These are phyloP conservation scores for Lamellibrachia columna DNA, from an alignment of 2,888 invertebrate species.

Conservation along the genomic window DNA sequence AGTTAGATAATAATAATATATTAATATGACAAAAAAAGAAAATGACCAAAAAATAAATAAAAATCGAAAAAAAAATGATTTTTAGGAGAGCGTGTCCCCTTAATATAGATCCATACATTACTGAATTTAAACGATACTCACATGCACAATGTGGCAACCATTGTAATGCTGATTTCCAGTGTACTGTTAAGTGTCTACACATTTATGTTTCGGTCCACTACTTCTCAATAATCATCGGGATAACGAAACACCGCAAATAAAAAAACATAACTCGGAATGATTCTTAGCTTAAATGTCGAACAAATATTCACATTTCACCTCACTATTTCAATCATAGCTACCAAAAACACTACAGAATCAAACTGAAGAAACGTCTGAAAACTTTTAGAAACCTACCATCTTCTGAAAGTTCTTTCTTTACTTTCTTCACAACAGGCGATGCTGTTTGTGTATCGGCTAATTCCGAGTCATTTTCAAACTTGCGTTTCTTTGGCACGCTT, in stretches of 20 bases:
- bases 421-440: slow-evolving; percentile 19
- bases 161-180: background rate
- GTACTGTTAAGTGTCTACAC: background rate
- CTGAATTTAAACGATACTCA: background rate
- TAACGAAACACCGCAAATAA: background rate
- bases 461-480: slow-evolving; percentile 48
- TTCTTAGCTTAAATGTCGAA: background rate
- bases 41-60: too few species aligned
- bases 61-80: too few species aligned
- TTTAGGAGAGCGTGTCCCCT: too few species aligned
- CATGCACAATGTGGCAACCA: background rate
- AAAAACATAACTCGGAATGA: background rate
- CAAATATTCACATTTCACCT: background rate
- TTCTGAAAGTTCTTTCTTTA: slow-evolving; percentile 20
- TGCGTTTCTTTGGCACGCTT: slow-evolving; percentile 62
- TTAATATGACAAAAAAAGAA: too few species aligned
- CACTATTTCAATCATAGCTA: background rate
- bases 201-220: background rate
- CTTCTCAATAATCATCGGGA: background rate
- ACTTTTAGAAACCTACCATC: background rate
- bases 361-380: background rate
- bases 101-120: background rate
- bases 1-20: too few species aligned
- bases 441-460: background rate
- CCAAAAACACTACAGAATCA: background rate